Conservation (phyloP, 2,113 vertebrate genomes). For the Mastomys coucha region DNA sequence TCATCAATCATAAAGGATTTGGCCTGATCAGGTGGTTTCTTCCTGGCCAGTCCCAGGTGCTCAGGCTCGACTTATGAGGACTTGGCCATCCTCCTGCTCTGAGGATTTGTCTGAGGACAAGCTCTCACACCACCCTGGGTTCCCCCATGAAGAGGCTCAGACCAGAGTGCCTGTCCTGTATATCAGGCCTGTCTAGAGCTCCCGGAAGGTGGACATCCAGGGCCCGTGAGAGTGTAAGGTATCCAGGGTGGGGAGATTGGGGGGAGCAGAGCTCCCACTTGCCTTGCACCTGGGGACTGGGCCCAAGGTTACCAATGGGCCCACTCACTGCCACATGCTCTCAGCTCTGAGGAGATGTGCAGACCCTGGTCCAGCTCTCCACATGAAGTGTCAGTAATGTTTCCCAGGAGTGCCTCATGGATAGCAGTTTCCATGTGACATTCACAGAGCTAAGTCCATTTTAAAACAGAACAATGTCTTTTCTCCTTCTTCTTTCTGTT, state of each 20-base stretch:
- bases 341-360: not conserved
- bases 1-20: not conserved
- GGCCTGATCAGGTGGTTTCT: not conserved
- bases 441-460: slow-evolving; percentile 56
- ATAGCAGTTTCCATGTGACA: slow-evolving; percentile 28
- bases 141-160: not conserved
- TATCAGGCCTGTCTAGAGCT: not conserved
- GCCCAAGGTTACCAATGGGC: slow-evolving; percentile 26
- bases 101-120: not conserved
- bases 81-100: not conserved
- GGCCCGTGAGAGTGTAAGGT: not conserved
- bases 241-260: too few relatives aligned
- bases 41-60: not conserved
- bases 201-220: not conserved
- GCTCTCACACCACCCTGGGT: not conserved
- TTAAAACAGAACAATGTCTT: not conserved
- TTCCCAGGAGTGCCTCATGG: slow-evolving; percentile 63
- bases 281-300: not conserved
- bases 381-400: not conserved
- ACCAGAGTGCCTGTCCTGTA: not conserved
- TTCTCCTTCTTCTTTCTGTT: slow-evolving; percentile 19
- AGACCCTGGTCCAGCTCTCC: slow-evolving; percentile 12
- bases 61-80: not conserved
- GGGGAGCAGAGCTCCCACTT: not conserved
- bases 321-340: not conserved